Evolutionary conservation across 1,140 invertebrate genomes (phyloP), one percentile per base, ranked within the genome.

Genomic region (Ylistrum balloti): DNA sequence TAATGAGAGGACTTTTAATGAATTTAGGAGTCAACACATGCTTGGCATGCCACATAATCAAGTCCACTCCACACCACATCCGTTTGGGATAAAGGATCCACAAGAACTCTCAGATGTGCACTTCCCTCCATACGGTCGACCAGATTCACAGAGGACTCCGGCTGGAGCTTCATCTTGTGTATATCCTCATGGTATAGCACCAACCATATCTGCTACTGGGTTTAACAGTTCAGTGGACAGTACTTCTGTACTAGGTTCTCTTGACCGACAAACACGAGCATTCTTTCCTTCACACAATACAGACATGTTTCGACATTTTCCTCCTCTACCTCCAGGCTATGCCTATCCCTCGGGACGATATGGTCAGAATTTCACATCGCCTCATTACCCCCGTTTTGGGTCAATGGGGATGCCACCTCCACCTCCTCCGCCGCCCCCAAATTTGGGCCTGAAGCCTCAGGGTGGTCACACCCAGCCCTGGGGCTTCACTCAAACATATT

Each of bases 271-370:
- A n/a, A 74, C 56, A 74, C 0, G 56, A 74, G 56, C 56, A n/a
- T 74, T 74, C n/a, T 74, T 74, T 74, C 56, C 56, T 2, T 28
- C 93, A 33, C 88, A 91, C n/a, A 90, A 88, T 88, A 56, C 93
- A 35, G 92, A 93, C 32, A 92, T 93, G 90, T 92, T 93, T 33
- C 86, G 93, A 89, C 92, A 91, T 87, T 93, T 91, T 33, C 85
- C 92, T 33, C 93, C 93, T 17, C 90, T 93, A 88, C 92, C 93
- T 85, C 90, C 91, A 45, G 90, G 91, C 35, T 93, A 92, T 90
- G 89, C 91, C 0, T 92, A 92, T 90, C 91, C 91, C 33, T 87
- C 91, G 33, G 90, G 91, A 86, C 90, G 92, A 85, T 93, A 91
- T 88, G 33, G 88, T 33, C 90, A 92, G n/a, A 89, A 90, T 20